Conservation (phyloP, 2,888 invertebrate species). For the Druceiella hillmani region DNA sequence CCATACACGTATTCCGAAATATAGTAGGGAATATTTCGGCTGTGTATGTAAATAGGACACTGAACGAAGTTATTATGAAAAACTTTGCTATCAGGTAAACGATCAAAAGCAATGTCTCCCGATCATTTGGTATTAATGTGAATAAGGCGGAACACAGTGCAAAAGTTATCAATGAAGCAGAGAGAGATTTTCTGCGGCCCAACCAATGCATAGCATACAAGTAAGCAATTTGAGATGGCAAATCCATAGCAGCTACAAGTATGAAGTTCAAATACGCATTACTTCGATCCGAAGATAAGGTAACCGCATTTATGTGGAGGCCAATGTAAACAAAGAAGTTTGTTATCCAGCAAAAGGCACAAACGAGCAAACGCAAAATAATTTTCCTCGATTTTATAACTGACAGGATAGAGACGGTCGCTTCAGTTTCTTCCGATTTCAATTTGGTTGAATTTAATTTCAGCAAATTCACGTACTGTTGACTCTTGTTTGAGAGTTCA, state of each 20-base stretch:
- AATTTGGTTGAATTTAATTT: no score
- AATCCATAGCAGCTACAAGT: constrained; percentile 23
- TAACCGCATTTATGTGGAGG: constrained; percentile 57
- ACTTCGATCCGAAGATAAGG: constrained; percentile 53
- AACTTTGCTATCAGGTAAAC: neutral
- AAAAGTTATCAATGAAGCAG: no score
- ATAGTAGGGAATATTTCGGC: constrained; percentile 3
- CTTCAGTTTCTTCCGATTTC: neutral
- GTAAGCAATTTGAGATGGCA: constrained; percentile 54
- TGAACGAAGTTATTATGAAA: neutral
- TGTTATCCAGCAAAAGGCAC: constrained; percentile 60
- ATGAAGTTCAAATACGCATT: constrained; percentile 53
- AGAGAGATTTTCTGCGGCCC: constrained; percentile 48
- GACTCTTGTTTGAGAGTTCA: neutral
- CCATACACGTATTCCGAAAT: constrained; percentile 3
- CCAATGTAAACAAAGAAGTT: constrained; percentile 64
- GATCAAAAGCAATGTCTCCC: neutral
- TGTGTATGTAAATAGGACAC: neutral
- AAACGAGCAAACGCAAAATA: constrained; percentile 31
- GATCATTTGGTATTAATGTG: constrained; percentile 34
- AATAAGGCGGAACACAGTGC: no score
- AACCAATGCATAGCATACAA: constrained; percentile 47
- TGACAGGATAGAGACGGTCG: neutral
- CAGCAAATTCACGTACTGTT: neutral
- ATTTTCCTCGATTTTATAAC: neutral